Conservation (phyloP, 2,797 vertebrate species). For the Enteromius viviparus region DNA sequence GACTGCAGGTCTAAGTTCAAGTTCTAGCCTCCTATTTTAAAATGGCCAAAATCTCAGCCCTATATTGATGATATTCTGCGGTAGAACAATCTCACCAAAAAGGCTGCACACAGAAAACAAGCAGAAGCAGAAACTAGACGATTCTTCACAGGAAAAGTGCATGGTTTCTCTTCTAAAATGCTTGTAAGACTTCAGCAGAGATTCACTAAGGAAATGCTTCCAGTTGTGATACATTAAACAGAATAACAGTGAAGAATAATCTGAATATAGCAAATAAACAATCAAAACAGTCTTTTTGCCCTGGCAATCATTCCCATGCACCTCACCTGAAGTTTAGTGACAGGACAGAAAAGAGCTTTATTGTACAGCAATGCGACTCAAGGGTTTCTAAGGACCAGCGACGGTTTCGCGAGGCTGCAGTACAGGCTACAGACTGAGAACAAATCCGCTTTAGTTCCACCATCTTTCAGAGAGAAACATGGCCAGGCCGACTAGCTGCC, state of each 20-base stretch:
- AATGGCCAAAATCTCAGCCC: neutral
- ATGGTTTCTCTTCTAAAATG: neutral
- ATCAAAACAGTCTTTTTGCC: constrained; percentile 70
- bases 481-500: constrained; percentile 39
- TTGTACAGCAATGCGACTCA: constrained; percentile 42
- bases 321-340: constrained; percentile 7
- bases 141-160: constrained; percentile 23
- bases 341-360: constrained; percentile 26
- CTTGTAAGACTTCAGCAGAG: constrained; percentile 4
- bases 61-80: neutral
- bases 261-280: constrained; percentile 54
- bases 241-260: constrained; percentile 55
- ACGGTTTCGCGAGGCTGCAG: constrained; percentile 21
- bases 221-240: constrained; percentile 67
- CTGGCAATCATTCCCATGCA: constrained; percentile 39
- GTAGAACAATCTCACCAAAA: too few species aligned
- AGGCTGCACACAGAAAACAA: too few species aligned
- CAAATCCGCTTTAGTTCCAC: neutral
- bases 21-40: neutral
- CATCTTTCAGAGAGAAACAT: constrained; percentile 32
- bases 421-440: constrained; percentile 10
- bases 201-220: constrained; percentile 68
- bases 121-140: constrained; percentile 1
- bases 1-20: neutral
- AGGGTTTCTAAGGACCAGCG: constrained; percentile 30